Evolutionary conservation across 2,113 vertebrate genomes (phyloP).

Genomic region (Grus americana): DNA sequence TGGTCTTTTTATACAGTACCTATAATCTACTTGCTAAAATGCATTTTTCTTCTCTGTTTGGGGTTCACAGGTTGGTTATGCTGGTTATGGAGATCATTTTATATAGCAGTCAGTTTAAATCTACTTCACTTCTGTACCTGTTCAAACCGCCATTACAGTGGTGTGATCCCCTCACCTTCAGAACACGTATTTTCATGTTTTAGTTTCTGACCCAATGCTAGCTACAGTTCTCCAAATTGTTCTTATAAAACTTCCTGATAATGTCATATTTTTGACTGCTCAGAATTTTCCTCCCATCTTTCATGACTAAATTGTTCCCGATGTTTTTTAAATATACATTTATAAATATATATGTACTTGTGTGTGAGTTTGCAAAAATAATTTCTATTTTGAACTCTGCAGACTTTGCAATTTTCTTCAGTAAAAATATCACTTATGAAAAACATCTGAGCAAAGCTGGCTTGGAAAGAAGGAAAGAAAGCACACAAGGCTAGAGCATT

Average conservation of each 20-base stretch:
- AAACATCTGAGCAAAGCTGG: neutral
- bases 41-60: neutral
- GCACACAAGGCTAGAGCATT: neutral
- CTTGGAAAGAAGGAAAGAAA: neutral
- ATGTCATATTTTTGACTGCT: neutral
- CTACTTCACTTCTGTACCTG: neutral
- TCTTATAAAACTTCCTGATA: neutral
- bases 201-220: neutral
- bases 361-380: neutral
- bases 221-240: neutral
- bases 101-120: neutral
- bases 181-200: neutral
- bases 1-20: neutral
- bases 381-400: conserved; percentile 30
- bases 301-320: neutral
- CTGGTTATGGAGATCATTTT: neutral
- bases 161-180: neutral
- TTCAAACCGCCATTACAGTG: neutral
- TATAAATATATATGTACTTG: conserved; percentile 11
- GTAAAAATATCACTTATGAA: neutral
- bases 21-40: neutral
- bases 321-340: neutral
- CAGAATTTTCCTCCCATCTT: conserved; percentile 3
- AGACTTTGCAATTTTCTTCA: conserved; percentile 2
- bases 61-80: neutral